Conservation (phyloP, 2,797 vertebrate species). For the Clarias laeviceps region DNA sequence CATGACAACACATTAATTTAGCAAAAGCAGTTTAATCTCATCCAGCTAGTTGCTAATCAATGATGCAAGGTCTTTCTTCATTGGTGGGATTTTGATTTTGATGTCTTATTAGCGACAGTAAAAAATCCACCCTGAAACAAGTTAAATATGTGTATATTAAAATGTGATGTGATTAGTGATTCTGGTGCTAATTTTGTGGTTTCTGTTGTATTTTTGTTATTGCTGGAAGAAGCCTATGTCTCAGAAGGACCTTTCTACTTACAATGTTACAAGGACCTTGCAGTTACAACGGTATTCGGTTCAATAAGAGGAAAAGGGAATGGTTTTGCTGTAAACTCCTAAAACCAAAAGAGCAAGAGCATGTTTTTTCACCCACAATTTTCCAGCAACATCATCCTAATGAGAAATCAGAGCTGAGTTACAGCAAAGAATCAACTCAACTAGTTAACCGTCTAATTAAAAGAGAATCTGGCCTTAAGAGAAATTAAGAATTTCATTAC, state of each 20-base stretch:
- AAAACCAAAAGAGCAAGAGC: not conserved
- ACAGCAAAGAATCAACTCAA: not conserved
- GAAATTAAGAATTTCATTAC: not conserved
- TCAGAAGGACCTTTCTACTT: not conserved
- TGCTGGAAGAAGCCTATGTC: not conserved
- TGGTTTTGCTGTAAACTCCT: not conserved
- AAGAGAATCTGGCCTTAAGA: not conserved
- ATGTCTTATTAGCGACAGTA: not conserved
- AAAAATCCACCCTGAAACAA: not conserved
- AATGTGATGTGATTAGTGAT: not conserved
- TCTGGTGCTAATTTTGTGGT: not conserved
- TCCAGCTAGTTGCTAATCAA: not conserved
- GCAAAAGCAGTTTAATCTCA: not conserved
- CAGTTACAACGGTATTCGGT: not conserved
- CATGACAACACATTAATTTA: not conserved
- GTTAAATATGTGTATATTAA: not conserved
- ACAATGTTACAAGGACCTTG: no score
- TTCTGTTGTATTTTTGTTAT: not conserved
- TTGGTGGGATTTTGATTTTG: not conserved
- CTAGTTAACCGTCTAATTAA: not conserved
- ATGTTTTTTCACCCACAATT: not conserved
- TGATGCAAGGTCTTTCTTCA: not conserved
- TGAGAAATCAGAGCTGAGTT: not conserved
- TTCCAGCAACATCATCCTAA: not conserved
- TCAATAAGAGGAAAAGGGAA: not conserved